Percentiles rank a stretch among this genome's conserved stretches.
Conservation (phyloP, 2,113 vertebrate genomes). For the Ondatra zibethicus region DNA sequence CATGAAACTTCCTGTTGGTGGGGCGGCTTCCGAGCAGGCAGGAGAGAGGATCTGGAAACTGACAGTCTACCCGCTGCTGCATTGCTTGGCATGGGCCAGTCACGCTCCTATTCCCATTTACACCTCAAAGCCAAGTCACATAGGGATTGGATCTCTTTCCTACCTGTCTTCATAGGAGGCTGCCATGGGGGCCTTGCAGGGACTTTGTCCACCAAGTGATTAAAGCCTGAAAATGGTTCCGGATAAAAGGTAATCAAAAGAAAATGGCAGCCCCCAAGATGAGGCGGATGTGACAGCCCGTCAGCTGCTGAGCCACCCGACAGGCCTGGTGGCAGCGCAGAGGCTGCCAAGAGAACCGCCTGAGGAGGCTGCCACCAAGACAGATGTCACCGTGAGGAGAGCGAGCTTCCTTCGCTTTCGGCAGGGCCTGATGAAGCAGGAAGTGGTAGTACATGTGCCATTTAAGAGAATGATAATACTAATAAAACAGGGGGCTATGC, state of each 20-base stretch:
- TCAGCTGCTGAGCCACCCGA: slow-evolving; percentile 54
- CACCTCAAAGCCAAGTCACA: slow-evolving; percentile 55
- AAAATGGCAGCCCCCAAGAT: slow-evolving; percentile 67
- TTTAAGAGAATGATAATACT: slow-evolving; percentile 34
- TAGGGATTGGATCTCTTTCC: slow-evolving; percentile 20
- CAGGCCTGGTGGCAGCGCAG: slow-evolving; percentile 63
- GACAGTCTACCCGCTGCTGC: background rate
- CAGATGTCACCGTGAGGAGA: slow-evolving; percentile 62
- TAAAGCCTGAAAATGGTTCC: slow-evolving; percentile 70
- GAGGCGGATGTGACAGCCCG: slow-evolving; percentile 69
- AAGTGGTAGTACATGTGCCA: slow-evolving; percentile 10
- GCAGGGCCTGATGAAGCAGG: slow-evolving; percentile 54
- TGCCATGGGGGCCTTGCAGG: slow-evolving; percentile 46
- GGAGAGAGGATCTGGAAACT: background rate
- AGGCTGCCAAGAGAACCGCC: slow-evolving; percentile 67
- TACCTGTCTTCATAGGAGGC: background rate
- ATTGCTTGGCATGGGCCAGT: background rate
- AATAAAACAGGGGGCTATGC: background rate
- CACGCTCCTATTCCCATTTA: slow-evolving; percentile 56
- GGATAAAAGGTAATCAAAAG: slow-evolving; percentile 75
- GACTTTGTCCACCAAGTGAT: slow-evolving; percentile 71
- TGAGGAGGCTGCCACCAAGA: slow-evolving; percentile 66
- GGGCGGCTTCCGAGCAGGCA: background rate
- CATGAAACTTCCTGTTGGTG: background rate
- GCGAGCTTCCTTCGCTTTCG: slow-evolving; percentile 19